Evolutionary conservation across 2,113 vertebrate species (phyloP), one percentile per base, ranked within the genome.

Genomic region (Zapornia atra): DNA sequence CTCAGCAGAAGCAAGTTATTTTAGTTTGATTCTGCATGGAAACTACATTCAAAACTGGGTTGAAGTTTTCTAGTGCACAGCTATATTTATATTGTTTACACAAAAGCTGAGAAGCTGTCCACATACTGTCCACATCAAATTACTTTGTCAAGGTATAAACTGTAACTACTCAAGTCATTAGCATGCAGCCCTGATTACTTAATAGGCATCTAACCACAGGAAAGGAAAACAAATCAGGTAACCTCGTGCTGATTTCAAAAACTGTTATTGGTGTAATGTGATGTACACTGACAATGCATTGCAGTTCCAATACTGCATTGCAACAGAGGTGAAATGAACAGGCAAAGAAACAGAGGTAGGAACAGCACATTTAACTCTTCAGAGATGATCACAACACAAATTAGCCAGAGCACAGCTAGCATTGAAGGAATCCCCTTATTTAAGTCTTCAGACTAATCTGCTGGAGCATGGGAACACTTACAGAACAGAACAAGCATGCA

Each of bases 11-110:
- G 50, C 56, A 90, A 93, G 88, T 94, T 95, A 93, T 96, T 96
- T 96, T 95, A 17, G 68, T 71, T 88, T 86, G 38, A 60, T 90
- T 91, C 83, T 93, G 73, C 95, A 82, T 29, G 57, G 90, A 96
- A 90, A 88, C 72, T 82, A 79, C 57, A 34, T 53, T 84, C 69
- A 84, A 91, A 97, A 95, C 61, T 94, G 88, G 92, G 94, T 84
- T 96, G 86, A 86, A 95, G 40, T 71, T 59, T 91, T 96, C 57
- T 80, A 92, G 72, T 82, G n/a, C 86, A 84, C 48, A 82, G 83
- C 86, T 89, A 94, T 86, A 95, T 95, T 96, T 96, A 93, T 91
- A 91, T 28, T 95, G 90, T 93, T 97, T 96, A 94, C 94, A 93
- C 50, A 68, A 83, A 76, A 95, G 40, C 34, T 65, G 61, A 91